Base-by-base conservation (phyloP, 2,888 invertebrate species). In the Pollenia griseotomentosa region DNA sequence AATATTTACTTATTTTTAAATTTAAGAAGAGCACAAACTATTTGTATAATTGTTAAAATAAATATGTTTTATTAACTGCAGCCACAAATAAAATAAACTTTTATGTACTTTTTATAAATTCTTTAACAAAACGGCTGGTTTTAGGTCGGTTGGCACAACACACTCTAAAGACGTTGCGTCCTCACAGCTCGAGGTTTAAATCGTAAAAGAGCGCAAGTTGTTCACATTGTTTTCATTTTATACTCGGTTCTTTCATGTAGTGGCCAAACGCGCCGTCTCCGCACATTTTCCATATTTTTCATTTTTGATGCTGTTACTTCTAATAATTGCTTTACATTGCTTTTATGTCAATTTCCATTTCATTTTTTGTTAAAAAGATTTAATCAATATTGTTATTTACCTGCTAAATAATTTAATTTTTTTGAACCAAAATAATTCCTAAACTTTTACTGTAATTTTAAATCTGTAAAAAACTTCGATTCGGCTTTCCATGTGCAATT, bases 141-240 rank as follows among this genome's bases (percentile, higher is more conserved):
- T 5, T 78, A 59, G 78, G 55, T 82, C 46, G 78, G 85, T 74
- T 83, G 88, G 88, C 74, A 83, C 85, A 87, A 81, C 88, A 86
- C 87, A 80, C 83, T 84, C 83, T 84, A 51, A 61, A 85, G 86
- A 81, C 79, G 83, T 71, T 74, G 63, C 91, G 91, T 92, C 91
- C 89, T 89, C 89, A 85, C 91, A 89, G 89, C 83, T 89, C 89
- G 89, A 90, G 89, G 89, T 89, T 90, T 89, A 88, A 88, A 82
- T 89, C 88, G 89, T 89, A 91, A 92, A 91, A 92, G 92, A 92
- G 91, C 90, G 89, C 86, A 89, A 81, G 51, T 23, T 70, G 33
- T 84, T 74, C 81, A 81, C 68, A 87, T 51, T 74, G 73, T 82
- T 84, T 84, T 87, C 78, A 78, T 70, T 87, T 87, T 87, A 87